phyloP scores from a whole-genome alignment of 2,797 vertebrate genomes.

The Xenentodon cancila region DNA sequence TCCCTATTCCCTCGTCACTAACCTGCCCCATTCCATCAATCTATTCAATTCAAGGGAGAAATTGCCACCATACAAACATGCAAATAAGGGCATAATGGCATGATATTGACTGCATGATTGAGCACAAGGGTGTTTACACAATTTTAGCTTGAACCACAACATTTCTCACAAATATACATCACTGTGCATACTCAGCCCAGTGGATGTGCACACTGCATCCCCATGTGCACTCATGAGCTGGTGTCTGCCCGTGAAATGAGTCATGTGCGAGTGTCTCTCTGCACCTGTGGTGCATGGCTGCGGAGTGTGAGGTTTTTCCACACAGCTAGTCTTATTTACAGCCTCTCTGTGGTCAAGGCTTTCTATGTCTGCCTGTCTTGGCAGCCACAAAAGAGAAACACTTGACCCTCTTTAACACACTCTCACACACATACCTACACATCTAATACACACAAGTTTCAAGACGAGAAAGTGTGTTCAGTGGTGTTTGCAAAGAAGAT shows the following conservation, averaged over 20 bases:
- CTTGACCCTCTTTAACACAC: constrained; percentile 49
- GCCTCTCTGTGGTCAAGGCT: constrained; percentile 64
- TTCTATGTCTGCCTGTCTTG: constrained; percentile 68
- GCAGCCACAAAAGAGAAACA: constrained; percentile 58
- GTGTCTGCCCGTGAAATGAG: constrained; percentile 56
- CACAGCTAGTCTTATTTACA: constrained; percentile 69
- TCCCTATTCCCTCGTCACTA: constrained; percentile 61
- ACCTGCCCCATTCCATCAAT: constrained; percentile 65
- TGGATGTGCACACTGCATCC: constrained; percentile 34
- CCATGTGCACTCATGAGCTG: constrained; percentile 37
- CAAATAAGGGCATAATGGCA: constrained; percentile 48
- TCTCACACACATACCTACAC: constrained; percentile 5
- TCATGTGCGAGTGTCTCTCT: constrained; percentile 40
- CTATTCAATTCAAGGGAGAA: constrained; percentile 53
- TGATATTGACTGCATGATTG: constrained; percentile 22
- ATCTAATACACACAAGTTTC: constrained; percentile 5
- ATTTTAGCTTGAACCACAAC: constrained; percentile 8
- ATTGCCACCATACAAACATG: constrained; percentile 66
- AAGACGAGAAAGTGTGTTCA: neutral
- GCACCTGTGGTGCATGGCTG: constrained; percentile 53
- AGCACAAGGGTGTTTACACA: constrained; percentile 5
- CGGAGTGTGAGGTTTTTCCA: constrained; percentile 62
- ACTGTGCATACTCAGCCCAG: constrained; percentile 13
- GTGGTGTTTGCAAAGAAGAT: neutral
- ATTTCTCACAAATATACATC: constrained; percentile 8